Conservation (phyloP, 2,113 vertebrate genomes). For the Paramormyrops kingsleyae region DNA sequence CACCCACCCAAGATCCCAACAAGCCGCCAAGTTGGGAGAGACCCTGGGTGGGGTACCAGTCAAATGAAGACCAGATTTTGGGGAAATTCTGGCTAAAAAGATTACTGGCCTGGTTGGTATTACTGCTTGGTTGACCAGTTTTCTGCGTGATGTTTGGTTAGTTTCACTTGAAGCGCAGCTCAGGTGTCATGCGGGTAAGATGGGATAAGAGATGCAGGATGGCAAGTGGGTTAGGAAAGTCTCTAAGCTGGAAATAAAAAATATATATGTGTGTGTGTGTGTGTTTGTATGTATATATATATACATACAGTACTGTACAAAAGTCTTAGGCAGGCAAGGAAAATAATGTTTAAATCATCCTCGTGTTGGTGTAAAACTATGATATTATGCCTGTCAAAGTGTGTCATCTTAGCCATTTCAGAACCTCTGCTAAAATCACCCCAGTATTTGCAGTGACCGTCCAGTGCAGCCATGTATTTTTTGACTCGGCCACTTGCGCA, state of each 20-base stretch:
- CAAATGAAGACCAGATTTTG: background rate
- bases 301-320: too few relatives aligned
- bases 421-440: too few relatives aligned
- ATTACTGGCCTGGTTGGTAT: background rate
- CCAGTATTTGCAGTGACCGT: too few relatives aligned
- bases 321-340: too few relatives aligned
- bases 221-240: background rate
- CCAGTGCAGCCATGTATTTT: too few relatives aligned
- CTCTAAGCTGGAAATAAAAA: background rate
- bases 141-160: background rate
- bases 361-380: too few relatives aligned
- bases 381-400: too few relatives aligned
- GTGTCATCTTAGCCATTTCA: too few relatives aligned
- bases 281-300: too few relatives aligned
- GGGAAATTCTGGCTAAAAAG: background rate
- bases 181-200: background rate
- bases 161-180: background rate
- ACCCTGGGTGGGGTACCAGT: background rate
- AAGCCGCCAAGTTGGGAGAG: background rate
- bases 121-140: background rate
- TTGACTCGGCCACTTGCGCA: too few relatives aligned
- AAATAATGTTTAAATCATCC: too few relatives aligned
- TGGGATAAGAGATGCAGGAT: background rate
- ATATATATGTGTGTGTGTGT: too few relatives aligned
- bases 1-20: background rate